phyloP scores from a whole-genome alignment of 2,113 vertebrate species.

The Cranoglanis bouderius region DNA sequence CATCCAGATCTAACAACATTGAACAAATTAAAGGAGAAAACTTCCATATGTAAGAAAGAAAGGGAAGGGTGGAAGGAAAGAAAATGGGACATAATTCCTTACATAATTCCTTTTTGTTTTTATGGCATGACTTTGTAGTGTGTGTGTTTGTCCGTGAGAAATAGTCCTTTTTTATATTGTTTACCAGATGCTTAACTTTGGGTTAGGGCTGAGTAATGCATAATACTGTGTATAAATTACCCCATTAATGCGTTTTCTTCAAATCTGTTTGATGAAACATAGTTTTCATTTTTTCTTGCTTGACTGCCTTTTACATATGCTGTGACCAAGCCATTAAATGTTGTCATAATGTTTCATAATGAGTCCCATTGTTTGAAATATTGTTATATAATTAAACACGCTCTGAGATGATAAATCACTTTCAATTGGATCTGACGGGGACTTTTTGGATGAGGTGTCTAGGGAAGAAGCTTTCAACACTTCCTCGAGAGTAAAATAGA shows the following conservation, averaged over 20 bases:
- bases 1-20: not conserved
- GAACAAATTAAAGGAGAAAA: not conserved
- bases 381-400: not conserved
- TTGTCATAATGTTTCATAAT: not conserved
- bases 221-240: not conserved
- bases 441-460: slow-evolving; percentile 38
- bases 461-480: slow-evolving; percentile 34
- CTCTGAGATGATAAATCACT: not conserved
- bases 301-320: not conserved
- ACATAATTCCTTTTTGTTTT: not conserved
- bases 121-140: not conserved
- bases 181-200: not conserved
- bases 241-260: not conserved
- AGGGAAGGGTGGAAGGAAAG: not conserved
- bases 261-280: not conserved
- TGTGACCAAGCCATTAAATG: not conserved
- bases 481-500: slow-evolving; percentile 29
- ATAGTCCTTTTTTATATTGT: not conserved
- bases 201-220: not conserved
- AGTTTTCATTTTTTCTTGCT: not conserved
- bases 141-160: not conserved
- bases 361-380: slow-evolving; percentile 7
- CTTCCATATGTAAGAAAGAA: not conserved
- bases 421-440: slow-evolving; percentile 17
- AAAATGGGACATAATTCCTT: not conserved